Base-by-base conservation (phyloP, 2,113 vertebrate genomes). In the Sprattus sprattus region DNA sequence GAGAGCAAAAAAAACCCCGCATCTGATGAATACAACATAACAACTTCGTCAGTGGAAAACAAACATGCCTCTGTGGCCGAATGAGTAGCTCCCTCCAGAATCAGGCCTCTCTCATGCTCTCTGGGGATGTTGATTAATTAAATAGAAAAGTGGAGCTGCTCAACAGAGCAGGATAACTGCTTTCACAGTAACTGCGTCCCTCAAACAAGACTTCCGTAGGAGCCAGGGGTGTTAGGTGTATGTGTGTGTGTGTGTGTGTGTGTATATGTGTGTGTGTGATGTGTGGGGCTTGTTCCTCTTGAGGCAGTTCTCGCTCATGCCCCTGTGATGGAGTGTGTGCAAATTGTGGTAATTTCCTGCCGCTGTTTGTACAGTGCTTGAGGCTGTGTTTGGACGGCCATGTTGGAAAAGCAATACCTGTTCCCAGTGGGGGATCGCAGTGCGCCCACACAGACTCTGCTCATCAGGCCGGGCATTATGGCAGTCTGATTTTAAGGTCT, bases 291-390 rank as follows among this genome's bases (percentile, higher is more conserved):
- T 71, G n/a, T 81, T 81, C 87, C 22, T 49, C 25, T 2, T 49
- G 81, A 81, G 82, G 86, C 82, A 82, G 85, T 87, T 87, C 67
- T 47, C 81, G 85, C 85, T 82, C 75, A 86, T 87, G 10, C 86
- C 88, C 85, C 85, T 83, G 88, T 89, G 15, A 39, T 78, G 28
- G 25, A 32, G 71, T 89, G 60, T 80, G 81, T 85, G 87, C 88
- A 90, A 91, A 92, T 91, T 89, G 83, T 64, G 86, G 86, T 87
- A 85, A 93, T 94, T 93, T 93, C 91, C 92, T 93, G 90, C 88
- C 54, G 87, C 87, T 91, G 90, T 90, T 92, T 91, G 86, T 85
- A 83, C 85, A 91, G 88, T 4, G 84, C 89, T 92, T 86, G 88
- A 85, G 93, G 92, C 87, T 88, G 88, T 82, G 18, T 90, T 92